Conservation (phyloP, 2,797 vertebrate genomes). For the Ammospiza maritima region DNA sequence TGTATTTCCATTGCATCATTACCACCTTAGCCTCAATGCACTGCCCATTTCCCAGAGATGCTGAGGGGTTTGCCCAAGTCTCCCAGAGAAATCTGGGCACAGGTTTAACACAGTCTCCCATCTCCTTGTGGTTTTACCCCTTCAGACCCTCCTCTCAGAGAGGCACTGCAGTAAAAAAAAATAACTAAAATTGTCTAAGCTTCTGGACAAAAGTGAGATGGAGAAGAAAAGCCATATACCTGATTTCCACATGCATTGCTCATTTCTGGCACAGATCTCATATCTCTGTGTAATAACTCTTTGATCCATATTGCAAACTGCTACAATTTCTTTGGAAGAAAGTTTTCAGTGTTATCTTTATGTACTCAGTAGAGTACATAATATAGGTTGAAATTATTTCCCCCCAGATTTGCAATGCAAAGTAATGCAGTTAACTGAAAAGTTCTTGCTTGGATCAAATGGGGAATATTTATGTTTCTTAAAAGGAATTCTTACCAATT, state of each 20-base stretch:
- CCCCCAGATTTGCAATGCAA: not conserved
- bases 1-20: not conserved
- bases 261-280: not conserved
- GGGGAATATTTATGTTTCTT: not conserved
- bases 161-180: not conserved
- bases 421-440: not conserved
- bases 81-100: not conserved
- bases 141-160: not conserved
- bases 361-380: not conserved
- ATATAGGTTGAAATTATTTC: not conserved
- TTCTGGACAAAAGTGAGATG: not conserved
- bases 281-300: not conserved
- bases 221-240: not conserved
- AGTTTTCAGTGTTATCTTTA: not conserved
- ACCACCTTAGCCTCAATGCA: not conserved
- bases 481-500: not conserved
- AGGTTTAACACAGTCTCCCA: rapidly evolving
- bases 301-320: not conserved
- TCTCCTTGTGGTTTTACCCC: not conserved
- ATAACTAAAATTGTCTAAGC: not conserved
- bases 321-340: not conserved
- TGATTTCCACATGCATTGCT: not conserved
- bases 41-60: not conserved
- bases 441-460: conserved; percentile 1
- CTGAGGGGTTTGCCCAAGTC: not conserved